These are phyloP conservation scores for Argynnis bischoffii DNA, from an alignment of 2,888 invertebrate species.

Conservation along the genomic window DNA sequence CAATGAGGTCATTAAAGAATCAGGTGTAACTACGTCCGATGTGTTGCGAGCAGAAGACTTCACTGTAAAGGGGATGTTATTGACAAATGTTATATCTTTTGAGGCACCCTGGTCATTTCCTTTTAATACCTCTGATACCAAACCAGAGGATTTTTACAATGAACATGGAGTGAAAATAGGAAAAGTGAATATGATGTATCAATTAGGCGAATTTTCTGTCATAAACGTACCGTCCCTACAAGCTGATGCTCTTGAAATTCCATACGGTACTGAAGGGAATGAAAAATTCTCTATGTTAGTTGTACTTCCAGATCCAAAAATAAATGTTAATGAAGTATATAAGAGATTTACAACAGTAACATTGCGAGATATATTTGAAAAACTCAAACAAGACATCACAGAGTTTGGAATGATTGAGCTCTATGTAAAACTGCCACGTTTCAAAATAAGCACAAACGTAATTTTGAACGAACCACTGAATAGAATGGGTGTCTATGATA, in stretches of 20 bases:
- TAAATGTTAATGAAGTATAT: slow-evolving; percentile 75
- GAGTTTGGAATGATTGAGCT: slow-evolving; percentile 83
- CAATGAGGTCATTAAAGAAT: slow-evolving; percentile 64
- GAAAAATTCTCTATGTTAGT: slow-evolving; percentile 84
- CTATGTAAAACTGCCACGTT: slow-evolving; percentile 84
- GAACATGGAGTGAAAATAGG: slow-evolving; percentile 79
- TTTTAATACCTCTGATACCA: slow-evolving; percentile 83
- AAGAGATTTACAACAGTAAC: slow-evolving; percentile 70
- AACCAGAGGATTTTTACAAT: slow-evolving; percentile 81
- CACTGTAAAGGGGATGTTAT: slow-evolving; percentile 82
- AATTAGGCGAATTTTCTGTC: slow-evolving; percentile 82
- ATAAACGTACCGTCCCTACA: slow-evolving; percentile 79
- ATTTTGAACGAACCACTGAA: slow-evolving; percentile 81
- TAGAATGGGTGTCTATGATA: slow-evolving; percentile 85
- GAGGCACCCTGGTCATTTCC: slow-evolving; percentile 87
- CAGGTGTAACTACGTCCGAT: slow-evolving; percentile 67
- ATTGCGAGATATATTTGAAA: slow-evolving; percentile 73
- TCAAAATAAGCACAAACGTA: slow-evolving; percentile 83
- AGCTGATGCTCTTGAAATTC: slow-evolving; percentile 85
- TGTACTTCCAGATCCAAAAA: slow-evolving; percentile 82
- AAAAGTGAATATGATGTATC: slow-evolving; percentile 89
- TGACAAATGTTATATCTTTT: slow-evolving; percentile 87
- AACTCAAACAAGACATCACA: slow-evolving; percentile 69
- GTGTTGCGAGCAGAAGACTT: slow-evolving; percentile 78
- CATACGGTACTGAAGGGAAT: slow-evolving; percentile 81